A percentile compares a stretch with the other conserved stretches of the same genome.
Evolutionary conservation across 1,140 invertebrate genomes (phyloP).

Genomic region (Macrostomum lignano): DNA sequence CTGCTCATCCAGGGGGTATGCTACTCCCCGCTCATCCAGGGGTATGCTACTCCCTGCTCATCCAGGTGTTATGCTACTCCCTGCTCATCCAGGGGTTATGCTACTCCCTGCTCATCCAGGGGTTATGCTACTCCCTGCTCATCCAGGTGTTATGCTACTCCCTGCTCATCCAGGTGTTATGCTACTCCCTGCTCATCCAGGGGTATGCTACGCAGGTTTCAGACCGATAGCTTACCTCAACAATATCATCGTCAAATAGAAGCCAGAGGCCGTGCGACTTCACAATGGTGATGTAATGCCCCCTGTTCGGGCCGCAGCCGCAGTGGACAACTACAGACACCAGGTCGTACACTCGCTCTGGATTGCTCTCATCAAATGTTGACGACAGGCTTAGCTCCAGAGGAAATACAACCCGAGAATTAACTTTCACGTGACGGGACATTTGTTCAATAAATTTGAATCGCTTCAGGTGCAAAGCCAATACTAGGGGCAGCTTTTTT

Average conservation of each 20-base stretch:
- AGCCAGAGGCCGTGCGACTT: slow-evolving; percentile 97
- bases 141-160: too few relatives aligned
- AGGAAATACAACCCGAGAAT: slow-evolving; percentile 90
- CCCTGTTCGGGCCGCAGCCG: slow-evolving; percentile 85
- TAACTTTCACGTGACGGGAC: slow-evolving; percentile 90
- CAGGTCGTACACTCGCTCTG: slow-evolving; percentile 80
- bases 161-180: too few relatives aligned
- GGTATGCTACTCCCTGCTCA: too few relatives aligned
- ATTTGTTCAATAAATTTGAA: slow-evolving; percentile 98
- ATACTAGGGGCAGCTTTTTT: slow-evolving; percentile 82
- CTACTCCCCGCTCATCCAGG: too few relatives aligned
- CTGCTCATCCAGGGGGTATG: too few relatives aligned
- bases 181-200: too few relatives aligned
- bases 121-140: too few relatives aligned
- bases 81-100: too few relatives aligned
- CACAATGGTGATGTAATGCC: slow-evolving; percentile 97
- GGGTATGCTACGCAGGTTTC: too few relatives aligned
- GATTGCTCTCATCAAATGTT: too few relatives aligned
- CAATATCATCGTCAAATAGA: slow-evolving; percentile 96
- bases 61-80: too few relatives aligned
- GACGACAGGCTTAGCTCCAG: slow-evolving; percentile 76
- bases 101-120: too few relatives aligned
- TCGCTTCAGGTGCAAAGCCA: slow-evolving; percentile 82
- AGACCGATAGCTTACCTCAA: slow-evolving; percentile 74
- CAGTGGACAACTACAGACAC: slow-evolving; percentile 97